Base-by-base conservation (phyloP, 2,888 invertebrate species). In the Microctonus brassicae region DNA sequence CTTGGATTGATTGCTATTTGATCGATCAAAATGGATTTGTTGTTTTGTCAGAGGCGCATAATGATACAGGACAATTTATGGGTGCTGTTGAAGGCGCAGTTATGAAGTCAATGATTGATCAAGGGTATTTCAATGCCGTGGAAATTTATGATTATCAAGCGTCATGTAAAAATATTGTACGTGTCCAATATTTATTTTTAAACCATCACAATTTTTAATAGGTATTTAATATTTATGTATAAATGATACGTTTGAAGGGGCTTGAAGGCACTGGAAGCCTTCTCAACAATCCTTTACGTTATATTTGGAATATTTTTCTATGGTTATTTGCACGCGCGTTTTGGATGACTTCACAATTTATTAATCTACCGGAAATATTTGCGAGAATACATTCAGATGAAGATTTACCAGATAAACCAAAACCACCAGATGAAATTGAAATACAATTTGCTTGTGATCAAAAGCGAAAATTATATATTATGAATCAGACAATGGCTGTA, bases 21-120 rank as follows among this genome's bases (percentile, higher is more conserved):
- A 90, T 98, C 53, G 98, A 98, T 85, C 95, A 94, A 85, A 96
- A 96, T 80, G 98, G 97, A 0, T 98, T 96, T 85, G 90, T 97
- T 7, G 91, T 97, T 0, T 89, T 95, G 10, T 92, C 95, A 0
- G 91, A 92, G 79, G 89, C 92, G 22, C 88, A 89, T 39, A 89
- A 90, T 47, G 90, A 94, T 63, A 94, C 94, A 0, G 97, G 97
- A 0, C 90, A 90, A 79, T 97, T 98, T 88, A 96, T 97, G 85
- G 97, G 97, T 0, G 93, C 93, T 74, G 89, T 95, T 29, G 93
- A 95, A 78, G 93, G 93, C 11, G 92, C 93, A 39, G 91, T 97
- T 2, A 92, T 97, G 91, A 90, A 92, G 68, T 91, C 92, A 0
- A 92, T 97, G 89, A 89, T 96, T 1, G 88, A 91, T 0, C 90